Evolutionary conservation across 2,113 vertebrate genomes (phyloP), one percentile per base, ranked within the genome.

Genomic region (Thinocorus orbignyianus): DNA sequence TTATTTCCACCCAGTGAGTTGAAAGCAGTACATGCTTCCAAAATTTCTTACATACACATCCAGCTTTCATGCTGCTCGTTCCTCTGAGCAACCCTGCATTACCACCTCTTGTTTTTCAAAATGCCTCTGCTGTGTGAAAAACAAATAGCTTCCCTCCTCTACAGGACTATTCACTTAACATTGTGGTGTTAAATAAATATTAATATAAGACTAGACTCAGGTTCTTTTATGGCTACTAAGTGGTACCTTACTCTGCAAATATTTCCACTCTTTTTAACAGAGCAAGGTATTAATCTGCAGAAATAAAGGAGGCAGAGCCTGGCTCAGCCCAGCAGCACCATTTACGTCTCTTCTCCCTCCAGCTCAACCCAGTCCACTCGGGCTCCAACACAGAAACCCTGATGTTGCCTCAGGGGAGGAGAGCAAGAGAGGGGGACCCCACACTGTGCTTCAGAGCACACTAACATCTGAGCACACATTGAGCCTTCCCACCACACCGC

Each of bases 111-210:
- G 86, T 88, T 97, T 95, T 86, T 68, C 80, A 92, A 92, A 96
- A 86, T 83, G 73, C 60, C 48, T 86, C 86, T 89, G 80, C 83
- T 95, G 72, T 89, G 93, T 93, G 95, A 93, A 96, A 96, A 95
- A 96, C 22, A 96, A 94, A 95, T 24, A 94, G 83, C 90, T 88
- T 92, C 51, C 85, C 88, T 91, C 91, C 73, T 91, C 57, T 76
- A 44, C 88, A 72, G 82, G 3, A 5, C 88, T 79, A 55, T 19
- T 86, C 92, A 86, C 77, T 93, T 86, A 86, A 78, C 80, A 44
- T 2, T 24, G 15, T 61, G 73, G 55, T 74, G 60, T 66, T 94
- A 94, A 94, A 95, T 94, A 94, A 97, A 95, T 93, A 94, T 93
- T 96, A 93, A 93, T 86, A 28, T 37, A 96, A 90, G 90, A 64